Conservation (phyloP, 2,113 vertebrate species). For the Dicerorhinus sumatrensis region DNA sequence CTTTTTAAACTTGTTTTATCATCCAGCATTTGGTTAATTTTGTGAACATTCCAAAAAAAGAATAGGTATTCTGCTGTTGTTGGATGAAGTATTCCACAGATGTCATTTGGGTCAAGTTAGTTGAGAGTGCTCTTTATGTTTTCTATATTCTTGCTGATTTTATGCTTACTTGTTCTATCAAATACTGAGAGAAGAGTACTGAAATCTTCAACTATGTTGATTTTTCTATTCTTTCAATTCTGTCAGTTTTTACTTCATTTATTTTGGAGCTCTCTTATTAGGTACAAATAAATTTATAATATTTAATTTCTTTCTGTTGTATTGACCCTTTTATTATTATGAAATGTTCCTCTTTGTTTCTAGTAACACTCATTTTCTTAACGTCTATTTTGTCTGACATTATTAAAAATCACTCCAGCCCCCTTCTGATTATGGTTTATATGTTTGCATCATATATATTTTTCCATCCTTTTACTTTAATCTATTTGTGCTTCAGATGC, state of each 20-base stretch:
- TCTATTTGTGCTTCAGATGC: background rate
- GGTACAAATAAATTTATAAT: background rate
- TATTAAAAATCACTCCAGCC: background rate
- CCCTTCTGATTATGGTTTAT: background rate
- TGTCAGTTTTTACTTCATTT: background rate
- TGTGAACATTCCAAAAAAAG: background rate
- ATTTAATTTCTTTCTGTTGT: background rate
- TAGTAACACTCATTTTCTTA: background rate
- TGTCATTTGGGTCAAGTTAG: background rate
- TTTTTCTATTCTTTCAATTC: background rate
- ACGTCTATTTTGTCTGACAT: background rate
- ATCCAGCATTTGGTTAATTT: background rate
- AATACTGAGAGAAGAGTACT: background rate
- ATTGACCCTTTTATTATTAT: background rate
- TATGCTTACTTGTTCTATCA: background rate
- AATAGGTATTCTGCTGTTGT: background rate
- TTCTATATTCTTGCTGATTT: background rate
- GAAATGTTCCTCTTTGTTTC: background rate
- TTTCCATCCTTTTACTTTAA: background rate
- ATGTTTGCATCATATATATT: background rate
- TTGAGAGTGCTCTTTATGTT: background rate
- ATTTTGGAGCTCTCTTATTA: background rate
- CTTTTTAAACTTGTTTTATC: background rate
- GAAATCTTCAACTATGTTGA: background rate
- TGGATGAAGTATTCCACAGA: background rate